Conservation (phyloP, 2,888 invertebrate species). For the Leptopilina myrica region DNA sequence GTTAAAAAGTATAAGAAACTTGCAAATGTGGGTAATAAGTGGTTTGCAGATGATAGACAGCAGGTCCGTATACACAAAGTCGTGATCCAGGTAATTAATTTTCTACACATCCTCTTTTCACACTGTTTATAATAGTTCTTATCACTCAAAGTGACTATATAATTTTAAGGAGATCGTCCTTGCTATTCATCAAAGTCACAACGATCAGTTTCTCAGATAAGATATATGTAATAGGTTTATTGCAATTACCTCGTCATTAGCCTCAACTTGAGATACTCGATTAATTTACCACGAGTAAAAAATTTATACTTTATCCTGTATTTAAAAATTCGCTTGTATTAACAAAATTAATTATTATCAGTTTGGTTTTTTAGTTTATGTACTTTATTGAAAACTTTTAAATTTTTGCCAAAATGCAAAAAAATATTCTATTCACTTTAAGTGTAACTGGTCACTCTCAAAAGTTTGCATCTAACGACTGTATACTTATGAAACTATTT, state of each 20-base stretch:
- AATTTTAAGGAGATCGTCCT: constrained; percentile 22
- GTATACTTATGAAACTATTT: no score
- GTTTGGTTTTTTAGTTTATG: no score
- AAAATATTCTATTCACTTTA: no score
- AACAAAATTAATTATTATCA: neutral
- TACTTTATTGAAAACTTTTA: no score
- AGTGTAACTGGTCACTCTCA: no score
- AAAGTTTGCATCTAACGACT: no score
- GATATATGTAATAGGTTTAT: constrained; percentile 26
- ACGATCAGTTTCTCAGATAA: constrained; percentile 16
- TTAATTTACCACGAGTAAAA: constrained; percentile 19
- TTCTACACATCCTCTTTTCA: constrained; percentile 29
- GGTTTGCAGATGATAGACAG: constrained; percentile 47
- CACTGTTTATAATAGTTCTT: constrained; percentile 15
- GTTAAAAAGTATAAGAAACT: constrained; percentile 58
- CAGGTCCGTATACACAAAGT: constrained; percentile 16
- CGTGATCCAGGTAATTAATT: constrained; percentile 29
- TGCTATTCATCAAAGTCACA: constrained; percentile 17
- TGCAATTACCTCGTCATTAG: constrained; percentile 26
- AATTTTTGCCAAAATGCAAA: no score
- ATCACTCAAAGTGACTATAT: constrained; percentile 34
- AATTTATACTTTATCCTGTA: neutral
- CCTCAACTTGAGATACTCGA: constrained; percentile 14
- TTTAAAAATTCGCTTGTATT: neutral
- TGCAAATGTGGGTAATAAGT: constrained; percentile 62